phyloP scores from a whole-genome alignment of 2,888 invertebrate species.

The Drosophila macrospina region DNA sequence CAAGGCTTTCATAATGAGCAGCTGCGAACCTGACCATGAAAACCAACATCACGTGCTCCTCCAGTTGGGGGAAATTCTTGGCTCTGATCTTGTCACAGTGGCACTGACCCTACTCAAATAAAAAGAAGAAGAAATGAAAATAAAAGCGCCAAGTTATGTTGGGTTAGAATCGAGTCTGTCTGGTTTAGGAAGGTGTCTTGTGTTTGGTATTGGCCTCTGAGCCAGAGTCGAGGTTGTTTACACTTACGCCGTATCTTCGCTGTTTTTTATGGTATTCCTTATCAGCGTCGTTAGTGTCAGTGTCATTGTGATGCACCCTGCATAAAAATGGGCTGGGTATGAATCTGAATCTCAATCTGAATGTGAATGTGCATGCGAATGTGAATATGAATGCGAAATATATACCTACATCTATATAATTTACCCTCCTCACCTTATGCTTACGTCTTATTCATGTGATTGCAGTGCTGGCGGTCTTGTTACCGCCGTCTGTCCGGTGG shows the following conservation, averaged over 20 bases:
- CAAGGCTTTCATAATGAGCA: slow-evolving; percentile 35
- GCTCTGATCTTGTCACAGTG: slow-evolving; percentile 4
- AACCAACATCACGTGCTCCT: slow-evolving; percentile 63
- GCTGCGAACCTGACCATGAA: slow-evolving; percentile 72
- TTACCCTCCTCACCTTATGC: background rate
- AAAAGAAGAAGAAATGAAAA: no score
- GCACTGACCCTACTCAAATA: slow-evolving; percentile 52
- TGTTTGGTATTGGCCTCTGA: slow-evolving; percentile 36
- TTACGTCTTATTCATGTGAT: slow-evolving; percentile 32
- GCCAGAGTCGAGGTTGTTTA: slow-evolving; percentile 64
- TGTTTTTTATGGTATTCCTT: slow-evolving; percentile 54
- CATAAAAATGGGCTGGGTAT: slow-evolving; percentile 64
- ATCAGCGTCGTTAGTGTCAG: slow-evolving; percentile 63
- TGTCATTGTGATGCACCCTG: slow-evolving; percentile 67
- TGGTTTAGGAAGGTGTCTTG: no score
- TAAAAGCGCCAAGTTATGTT: no score
- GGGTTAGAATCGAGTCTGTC: no score
- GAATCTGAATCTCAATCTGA: slow-evolving; percentile 1
- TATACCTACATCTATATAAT: no score
- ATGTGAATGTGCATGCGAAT: background rate
- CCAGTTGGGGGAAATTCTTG: background rate
- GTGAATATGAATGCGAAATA: no score
- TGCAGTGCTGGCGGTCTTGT: slow-evolving; percentile 95
- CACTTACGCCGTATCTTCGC: slow-evolving; percentile 52
- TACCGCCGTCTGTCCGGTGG: slow-evolving; percentile 95